Evolutionary conservation across 2,888 invertebrate species (phyloP), one percentile per base, ranked within the genome.

Genomic region (Boloria euphrosyne): DNA sequence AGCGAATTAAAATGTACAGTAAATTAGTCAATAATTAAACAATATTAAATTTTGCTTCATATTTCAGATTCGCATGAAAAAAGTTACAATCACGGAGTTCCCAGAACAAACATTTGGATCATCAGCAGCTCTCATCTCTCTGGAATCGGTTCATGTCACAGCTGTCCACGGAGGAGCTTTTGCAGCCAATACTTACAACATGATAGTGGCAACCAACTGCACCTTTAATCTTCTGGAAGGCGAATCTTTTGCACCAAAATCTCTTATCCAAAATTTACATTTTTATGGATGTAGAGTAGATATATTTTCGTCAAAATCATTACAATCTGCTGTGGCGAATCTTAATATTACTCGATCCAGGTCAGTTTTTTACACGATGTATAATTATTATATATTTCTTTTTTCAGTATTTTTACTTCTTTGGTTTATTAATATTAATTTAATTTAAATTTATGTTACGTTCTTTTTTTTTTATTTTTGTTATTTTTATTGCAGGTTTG

Each of bases 41-140:
- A 14, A 4, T 38, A 18, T 6, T 60, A 57, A 47, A 59, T 66
- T 13, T 22, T 59, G 13, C 65, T 64, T 50, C 6, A 49, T 31
- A 66, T 84, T 93, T 58, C 92, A 96, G 96, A 94, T 96, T 78
- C 89, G 93, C 75, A 90, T 96, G 84, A 93, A 93, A 78, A 94
- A 94, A 73, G 92, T 95, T 13, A 89, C 86, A 57, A 87, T 95
- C 58, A 86, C 93, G 44, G 93, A 93, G 77, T 85, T 96, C 65
- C 94, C 95, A 18, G 84, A 85, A 43, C 92, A 92, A 71, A 93
- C 94, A 0, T 96, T 96, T 76, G 94, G 94, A 43, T 94, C 95
- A 2, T 93, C 94, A 1, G 93, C 94, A 10, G 94, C 94, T 17
- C 93, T 93, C 71, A 90, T 95, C 46, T 86, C 88, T 43, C 86